These are phyloP conservation scores for Lucilia sericata DNA, from an alignment of 1,140 invertebrate species.

Conservation along the genomic window DNA sequence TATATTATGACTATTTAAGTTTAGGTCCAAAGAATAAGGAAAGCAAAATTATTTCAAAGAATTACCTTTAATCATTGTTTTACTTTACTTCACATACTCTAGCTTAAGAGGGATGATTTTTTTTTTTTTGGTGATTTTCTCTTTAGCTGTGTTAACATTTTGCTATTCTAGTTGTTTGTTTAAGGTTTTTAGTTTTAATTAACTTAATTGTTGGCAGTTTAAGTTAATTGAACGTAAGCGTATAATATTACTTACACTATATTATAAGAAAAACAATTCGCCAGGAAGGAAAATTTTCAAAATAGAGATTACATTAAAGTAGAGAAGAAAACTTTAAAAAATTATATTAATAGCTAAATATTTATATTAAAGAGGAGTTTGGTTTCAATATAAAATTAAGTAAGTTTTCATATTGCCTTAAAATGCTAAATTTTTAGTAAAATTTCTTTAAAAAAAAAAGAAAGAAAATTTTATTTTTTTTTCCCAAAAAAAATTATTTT, in stretches of 20 bases:
- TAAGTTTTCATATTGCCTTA: too few relatives aligned
- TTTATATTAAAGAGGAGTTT: too few relatives aligned
- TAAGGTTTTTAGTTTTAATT: slow-evolving; percentile 9
- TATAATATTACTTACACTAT: slow-evolving; percentile 14
- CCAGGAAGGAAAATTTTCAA: too few relatives aligned
- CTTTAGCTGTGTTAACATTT: neutral
- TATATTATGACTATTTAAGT: neutral
- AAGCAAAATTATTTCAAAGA: neutral
- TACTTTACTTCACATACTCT: neutral
- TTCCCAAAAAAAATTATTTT: too few relatives aligned
- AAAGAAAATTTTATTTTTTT: too few relatives aligned
- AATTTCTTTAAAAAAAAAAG: too few relatives aligned
- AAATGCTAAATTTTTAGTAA: too few relatives aligned
- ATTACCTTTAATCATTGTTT: neutral
- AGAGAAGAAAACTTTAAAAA: too few relatives aligned
- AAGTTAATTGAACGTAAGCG: slow-evolving; percentile 26
- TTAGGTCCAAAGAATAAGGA: neutral
- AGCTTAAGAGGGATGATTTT: neutral
- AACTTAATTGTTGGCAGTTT: slow-evolving; percentile 26
- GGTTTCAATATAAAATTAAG: too few relatives aligned
- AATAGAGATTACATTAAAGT: too few relatives aligned
- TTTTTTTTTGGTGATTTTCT: too few relatives aligned
- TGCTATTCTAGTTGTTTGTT: neutral
- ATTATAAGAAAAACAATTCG: neutral
- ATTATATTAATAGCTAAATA: too few relatives aligned